Percentiles rank a stretch among this genome's conserved stretches.
These are phyloP conservation scores for Centruroides sculpturatus DNA, from an alignment of 1,140 invertebrate species.

Conservation along the genomic window DNA sequence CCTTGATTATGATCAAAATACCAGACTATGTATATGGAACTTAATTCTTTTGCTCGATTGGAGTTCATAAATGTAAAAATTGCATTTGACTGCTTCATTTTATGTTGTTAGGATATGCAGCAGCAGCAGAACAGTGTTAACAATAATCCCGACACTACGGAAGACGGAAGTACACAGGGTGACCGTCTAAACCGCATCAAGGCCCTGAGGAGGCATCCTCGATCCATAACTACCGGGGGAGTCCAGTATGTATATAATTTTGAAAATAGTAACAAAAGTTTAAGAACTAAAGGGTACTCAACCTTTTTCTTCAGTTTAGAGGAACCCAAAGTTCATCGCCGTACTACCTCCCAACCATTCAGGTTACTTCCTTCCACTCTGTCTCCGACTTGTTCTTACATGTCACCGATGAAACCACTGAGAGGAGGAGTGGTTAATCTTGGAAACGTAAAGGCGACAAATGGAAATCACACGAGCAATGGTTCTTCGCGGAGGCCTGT, in stretches of 20 bases:
- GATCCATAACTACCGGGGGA: constrained; percentile 33
- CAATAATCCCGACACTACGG: neutral
- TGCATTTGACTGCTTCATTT: too few species aligned
- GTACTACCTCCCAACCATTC: constrained; percentile 13
- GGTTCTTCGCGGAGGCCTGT: too few species aligned
- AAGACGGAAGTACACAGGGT: constrained; percentile 7
- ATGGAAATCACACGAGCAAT: too few species aligned
- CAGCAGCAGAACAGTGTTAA: too few species aligned
- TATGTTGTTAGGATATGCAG: too few species aligned
- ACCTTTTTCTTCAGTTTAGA: constrained; percentile 1
- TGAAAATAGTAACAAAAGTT: too few species aligned
- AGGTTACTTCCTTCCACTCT: constrained; percentile 4
- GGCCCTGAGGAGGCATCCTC: constrained; percentile 41
- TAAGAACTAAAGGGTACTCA: too few species aligned
- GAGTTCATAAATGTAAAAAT: too few species aligned
- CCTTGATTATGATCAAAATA: too few species aligned
- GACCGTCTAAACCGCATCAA: constrained; percentile 31
- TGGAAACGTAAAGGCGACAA: too few species aligned
- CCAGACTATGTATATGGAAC: too few species aligned
- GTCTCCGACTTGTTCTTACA: constrained; percentile 1
- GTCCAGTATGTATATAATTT: constrained; percentile 30
- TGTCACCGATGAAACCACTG: constrained; percentile 9
- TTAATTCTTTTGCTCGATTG: too few species aligned
- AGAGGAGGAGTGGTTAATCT: constrained; percentile 1
- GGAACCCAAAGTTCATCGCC: constrained; percentile 5